Evolutionary conservation across 2,113 vertebrate species (phyloP).

Genomic region (Rhadina sibilatrix): DNA sequence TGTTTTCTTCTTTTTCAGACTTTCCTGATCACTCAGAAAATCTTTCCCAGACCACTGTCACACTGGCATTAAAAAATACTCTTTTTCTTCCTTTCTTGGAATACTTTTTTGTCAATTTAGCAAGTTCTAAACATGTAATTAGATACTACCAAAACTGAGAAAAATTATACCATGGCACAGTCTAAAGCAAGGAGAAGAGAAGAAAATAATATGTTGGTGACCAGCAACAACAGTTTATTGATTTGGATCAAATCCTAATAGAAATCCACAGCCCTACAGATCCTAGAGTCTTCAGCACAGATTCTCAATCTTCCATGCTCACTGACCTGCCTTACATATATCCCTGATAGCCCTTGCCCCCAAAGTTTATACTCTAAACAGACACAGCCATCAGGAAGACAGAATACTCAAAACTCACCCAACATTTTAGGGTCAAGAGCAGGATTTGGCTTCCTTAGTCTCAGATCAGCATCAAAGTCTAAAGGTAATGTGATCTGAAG

Average conservation of each 20-base stretch:
- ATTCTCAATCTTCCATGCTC: background rate
- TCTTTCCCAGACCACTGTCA: background rate
- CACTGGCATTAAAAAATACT: background rate
- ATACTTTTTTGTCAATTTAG: background rate
- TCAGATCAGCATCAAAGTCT: background rate
- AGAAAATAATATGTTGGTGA: background rate
- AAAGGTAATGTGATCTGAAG: background rate
- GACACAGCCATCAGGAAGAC: background rate
- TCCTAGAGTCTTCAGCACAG: background rate
- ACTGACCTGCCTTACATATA: background rate
- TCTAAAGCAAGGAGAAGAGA: background rate
- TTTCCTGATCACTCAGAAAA: background rate
- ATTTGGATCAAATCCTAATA: background rate
- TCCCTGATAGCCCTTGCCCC: background rate
- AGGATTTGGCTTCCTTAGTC: background rate
- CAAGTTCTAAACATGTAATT: background rate
- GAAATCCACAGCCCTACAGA: background rate
- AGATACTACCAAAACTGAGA: background rate
- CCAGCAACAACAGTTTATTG: background rate
- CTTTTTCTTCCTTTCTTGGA: background rate
- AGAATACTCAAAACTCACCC: background rate
- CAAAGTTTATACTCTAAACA: background rate
- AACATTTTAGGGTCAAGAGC: background rate
- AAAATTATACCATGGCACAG: background rate
- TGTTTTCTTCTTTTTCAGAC: background rate